Base-by-base conservation (phyloP, 2,888 invertebrate genomes). In the Aradus depressus region DNA sequence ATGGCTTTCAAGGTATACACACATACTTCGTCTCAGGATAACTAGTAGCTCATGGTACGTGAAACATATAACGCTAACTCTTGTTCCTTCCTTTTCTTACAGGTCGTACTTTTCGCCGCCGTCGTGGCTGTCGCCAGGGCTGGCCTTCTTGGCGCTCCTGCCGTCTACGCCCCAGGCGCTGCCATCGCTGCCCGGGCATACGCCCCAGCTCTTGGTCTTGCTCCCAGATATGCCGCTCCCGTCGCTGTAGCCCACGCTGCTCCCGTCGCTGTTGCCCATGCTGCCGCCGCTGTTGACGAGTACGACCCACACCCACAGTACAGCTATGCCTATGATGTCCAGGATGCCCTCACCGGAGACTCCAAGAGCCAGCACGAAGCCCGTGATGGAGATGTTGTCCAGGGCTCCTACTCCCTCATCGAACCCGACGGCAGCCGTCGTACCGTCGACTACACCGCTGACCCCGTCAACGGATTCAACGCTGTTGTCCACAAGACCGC, bases 121-220 rank as follows among this genome's bases (percentile, higher is more conserved):
- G 21, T 53, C 51, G 53, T 56, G 44, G 55, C 55, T 41, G 53
- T 55, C 34, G 55, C 56, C 25, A 51, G 44, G 44, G 56, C 51
- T 22, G 56, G 56, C 3, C 23, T 56, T 32, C 32, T 55, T 45
- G 55, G 52, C 32, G 49, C 52, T 31, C 54, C 54, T 14, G 54
- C 54, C 22, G 54, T 54, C 31, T 26, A 26, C 28, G 43, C 43
- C 14, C 35, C 37, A 18, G 52, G 43, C 4, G 43, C 43, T 28
- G 26, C 43, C 8, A 16, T 43, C 26, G 43, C 43, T 23, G 43
- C 43, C 43, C 25, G 43, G 43, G 43, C 43, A 14, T 43, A 43
- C 28, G 43, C 43, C 25, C n/a, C n/a, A n/a, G n/a, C n/a, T n/a
- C n/a, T n/a, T n/a, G n/a, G n/a, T n/a, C n/a, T n/a, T n/a, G n/a